Base-by-base conservation (phyloP, 2,113 vertebrate species). In the Isichthys henryi region DNA sequence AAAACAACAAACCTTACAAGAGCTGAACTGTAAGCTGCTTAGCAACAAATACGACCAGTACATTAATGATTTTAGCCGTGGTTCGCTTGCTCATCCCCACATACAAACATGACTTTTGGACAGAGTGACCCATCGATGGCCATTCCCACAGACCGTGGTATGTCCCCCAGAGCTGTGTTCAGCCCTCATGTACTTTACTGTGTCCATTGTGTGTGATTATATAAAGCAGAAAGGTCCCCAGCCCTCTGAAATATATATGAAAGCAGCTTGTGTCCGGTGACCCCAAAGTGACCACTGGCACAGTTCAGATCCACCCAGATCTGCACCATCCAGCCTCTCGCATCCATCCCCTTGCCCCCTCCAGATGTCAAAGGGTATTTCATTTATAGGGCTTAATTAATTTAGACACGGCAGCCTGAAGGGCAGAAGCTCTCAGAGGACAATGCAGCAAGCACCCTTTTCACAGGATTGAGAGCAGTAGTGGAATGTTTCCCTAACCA, bases 141-240 rank as follows among this genome's bases (percentile, higher is more conserved):
- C n/a, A 3, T 3, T 15, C 74, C 74, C 74, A 80, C 31, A 39
- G 74, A 43, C 7, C 74, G 27, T 48, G 45, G 23, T 31, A 53
- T 86, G 53, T 39, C 48, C 85, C 85, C 85, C 85, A 35, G 85
- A 86, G 84, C 84, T 86, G 48, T 48, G n/a, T 84, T 84, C 39
- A 46, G 23, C 83, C 15, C 21, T 83, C 45, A 49, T 49, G 48
- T 86, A 48, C 23, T 23, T 31, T 86, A 52, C 21, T 50, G 84
- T 53, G 27, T 7, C 85, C 85, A 31, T 39, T 35, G 23, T 86
- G 10, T 39, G 85, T 31, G 23, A 86, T 52, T 31, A 86, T 86
- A 52, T 86, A 50, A 86, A 86, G 53, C 11, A 23, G 23, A 49
- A 23, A 23, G 50, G 11, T 23, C 45, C 83, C 50, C 49, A 86